Conservation (phyloP, 2,113 vertebrate genomes). For the Triplophysa siluroides region DNA sequence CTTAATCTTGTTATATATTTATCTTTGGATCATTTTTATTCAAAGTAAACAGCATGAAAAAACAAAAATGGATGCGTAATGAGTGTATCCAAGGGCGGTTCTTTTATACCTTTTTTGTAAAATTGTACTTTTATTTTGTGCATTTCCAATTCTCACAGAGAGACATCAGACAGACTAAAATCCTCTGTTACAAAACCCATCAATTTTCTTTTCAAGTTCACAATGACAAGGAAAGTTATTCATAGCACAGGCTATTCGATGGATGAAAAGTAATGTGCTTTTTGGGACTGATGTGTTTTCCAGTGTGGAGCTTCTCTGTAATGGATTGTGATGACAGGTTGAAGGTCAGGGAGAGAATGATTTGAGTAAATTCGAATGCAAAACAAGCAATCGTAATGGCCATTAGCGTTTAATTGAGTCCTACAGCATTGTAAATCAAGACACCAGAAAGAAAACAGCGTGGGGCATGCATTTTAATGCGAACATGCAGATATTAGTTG, state of each 20-base stretch:
- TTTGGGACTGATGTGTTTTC: constrained; percentile 11
- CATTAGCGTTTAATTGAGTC: constrained; percentile 62
- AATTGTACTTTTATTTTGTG: too few species aligned
- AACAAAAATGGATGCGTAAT: too few species aligned
- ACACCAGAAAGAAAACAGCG: constrained; percentile 6
- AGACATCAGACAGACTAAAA: neutral
- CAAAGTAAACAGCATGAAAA: neutral
- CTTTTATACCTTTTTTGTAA: too few species aligned
- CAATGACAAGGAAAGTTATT: neutral
- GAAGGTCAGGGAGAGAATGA: constrained; percentile 48
- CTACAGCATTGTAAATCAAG: constrained; percentile 62
- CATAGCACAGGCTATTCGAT: neutral
- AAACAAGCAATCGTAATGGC: constrained; percentile 57
- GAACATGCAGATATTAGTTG: constrained; percentile 2
- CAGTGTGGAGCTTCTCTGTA: constrained; percentile 17
- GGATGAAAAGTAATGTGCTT: neutral
- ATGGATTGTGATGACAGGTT: constrained; percentile 49
- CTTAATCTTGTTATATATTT: too few species aligned
- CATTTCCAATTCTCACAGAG: neutral
- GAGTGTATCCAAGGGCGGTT: too few species aligned
- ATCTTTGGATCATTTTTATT: too few species aligned
- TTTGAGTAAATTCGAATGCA: constrained; percentile 59
- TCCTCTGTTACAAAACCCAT: too few species aligned
- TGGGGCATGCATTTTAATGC: constrained; percentile 39
- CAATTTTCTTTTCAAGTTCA: too few species aligned